Evolutionary conservation across 2,888 invertebrate genomes (phyloP), one percentile per base, ranked within the genome.

Genomic region (Nymphalis c-album): DNA sequence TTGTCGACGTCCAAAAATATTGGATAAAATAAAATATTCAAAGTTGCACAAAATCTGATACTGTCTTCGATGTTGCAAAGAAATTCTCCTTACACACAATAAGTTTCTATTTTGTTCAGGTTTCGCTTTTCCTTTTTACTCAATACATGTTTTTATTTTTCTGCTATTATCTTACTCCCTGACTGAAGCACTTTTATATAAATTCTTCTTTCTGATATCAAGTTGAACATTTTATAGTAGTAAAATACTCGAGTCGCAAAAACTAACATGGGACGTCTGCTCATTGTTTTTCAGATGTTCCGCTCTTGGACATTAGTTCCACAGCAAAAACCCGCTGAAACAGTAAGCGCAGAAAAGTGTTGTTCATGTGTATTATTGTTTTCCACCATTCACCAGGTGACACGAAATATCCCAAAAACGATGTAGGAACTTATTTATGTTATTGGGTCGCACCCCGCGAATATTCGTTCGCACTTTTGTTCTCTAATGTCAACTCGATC

Each of bases 231-330:
- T 35, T 53, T 60, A 59, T 31, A 20, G 31, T 10, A 46, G 45
- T 84, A 80, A 83, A 82, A 82, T 17, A 79, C 79, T 82, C 76
- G 76, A 84, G 81, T 82, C 81, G 86, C 87, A 85, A 86, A 85
- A 82, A 88, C 85, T 91, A 90, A 91, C 80, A 79, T 85, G 82
- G 83, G 82, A 78, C 82, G 85, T 90, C 88, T 90, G 87, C 88
- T 92, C 91, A 78, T 91, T 91, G 78, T 90, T 91, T 90, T 92
- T 91, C 91, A 92, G 91, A 92, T 92, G 83, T 89, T 91, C 87
- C 89, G 88, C 82, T 91, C 90, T 84, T 92, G 91, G 91, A 90
- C 89, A 80, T 91, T 92, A 88, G 84, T 91, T 88, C 88, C 89
- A 86, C 91, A 85, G 83, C 90, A 88, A 87, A 86, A 86, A 82